Base-by-base conservation (phyloP, 1,140 invertebrate species). In the Drosophila nigrodunni region DNA sequence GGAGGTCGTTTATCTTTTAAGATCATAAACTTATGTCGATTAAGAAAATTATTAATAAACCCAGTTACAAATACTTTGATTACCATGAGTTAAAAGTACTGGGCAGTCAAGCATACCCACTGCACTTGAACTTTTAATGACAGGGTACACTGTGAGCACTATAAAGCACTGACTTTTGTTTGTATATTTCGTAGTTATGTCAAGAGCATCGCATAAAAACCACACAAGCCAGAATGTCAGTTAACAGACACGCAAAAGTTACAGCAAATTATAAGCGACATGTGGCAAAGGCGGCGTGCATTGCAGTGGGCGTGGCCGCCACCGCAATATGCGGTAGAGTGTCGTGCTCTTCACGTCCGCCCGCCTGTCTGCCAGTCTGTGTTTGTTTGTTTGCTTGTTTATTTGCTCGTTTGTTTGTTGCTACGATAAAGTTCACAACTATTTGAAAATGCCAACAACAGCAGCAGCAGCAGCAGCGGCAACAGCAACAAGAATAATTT, bases 381-480 rank as follows among this genome's bases (percentile, higher is more conserved):
- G 18, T 59, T 39, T 41, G 46, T 34, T 46, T 66, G 61, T 74
- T 67, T 71, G 79, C 15, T 13, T 39, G 18, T 59, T 39, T 41
- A 39, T 15, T 57, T 37, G 55, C n/a, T 35, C 5, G 46, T 34
- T 46, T 66, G 61, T 74, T 67, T 71, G 79, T 64, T 76, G 62
- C 70, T 79, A 66, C 77, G 68, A 77, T 77, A 87, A 82, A 87
- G 78, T 87, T 86, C 78, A 78, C 71, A 86, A 86, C 82, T 86
- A 86, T 86, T 82, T 76, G 43, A 61, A 87, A 87, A 87, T 73
- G 78, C 75, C 82, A 85, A 50, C 78, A 75, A 47, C 82, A 85
- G 70, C 41, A 74, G n/a, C 61, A 66, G 30, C 57, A 70, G n/a
- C 30, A 77, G 25, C 57, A 58, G 43, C 35, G 5, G 25, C 60